phyloP scores from a whole-genome alignment of 2,888 invertebrate genomes.

The Cerastis rubricosa region DNA sequence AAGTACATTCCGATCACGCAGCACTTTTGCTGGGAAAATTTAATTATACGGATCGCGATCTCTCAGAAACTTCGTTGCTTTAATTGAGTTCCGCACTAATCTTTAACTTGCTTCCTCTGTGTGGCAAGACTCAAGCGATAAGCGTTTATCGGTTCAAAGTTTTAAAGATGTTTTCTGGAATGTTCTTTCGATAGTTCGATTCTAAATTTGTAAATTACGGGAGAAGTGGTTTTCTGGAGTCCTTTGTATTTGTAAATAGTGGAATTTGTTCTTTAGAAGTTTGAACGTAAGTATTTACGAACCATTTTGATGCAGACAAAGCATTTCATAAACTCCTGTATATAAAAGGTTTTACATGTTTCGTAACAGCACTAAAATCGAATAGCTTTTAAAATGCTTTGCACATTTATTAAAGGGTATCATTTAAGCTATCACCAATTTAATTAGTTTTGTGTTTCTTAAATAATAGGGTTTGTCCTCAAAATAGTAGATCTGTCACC shows the following conservation, averaged over 20 bases:
- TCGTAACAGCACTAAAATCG: background rate
- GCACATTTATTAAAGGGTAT: background rate
- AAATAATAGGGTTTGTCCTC: no score
- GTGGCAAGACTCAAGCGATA: constrained; percentile 64
- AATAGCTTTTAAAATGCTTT: background rate
- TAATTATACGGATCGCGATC: constrained; percentile 87
- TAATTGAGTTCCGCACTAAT: constrained; percentile 88
- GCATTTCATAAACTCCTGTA: background rate
- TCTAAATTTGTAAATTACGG: constrained; percentile 37
- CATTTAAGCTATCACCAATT: no score
- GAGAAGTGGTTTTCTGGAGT: constrained; percentile 5
- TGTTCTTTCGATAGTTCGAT: constrained; percentile 47
- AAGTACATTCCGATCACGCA: constrained; percentile 81
- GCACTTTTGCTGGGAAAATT: constrained; percentile 84
- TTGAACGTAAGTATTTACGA: background rate
- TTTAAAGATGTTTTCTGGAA: constrained; percentile 36
- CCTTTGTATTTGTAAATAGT: constrained; percentile 3
- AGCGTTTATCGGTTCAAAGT: constrained; percentile 47
- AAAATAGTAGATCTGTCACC: no score
- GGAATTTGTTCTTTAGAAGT: background rate
- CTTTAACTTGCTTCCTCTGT: constrained; percentile 79
- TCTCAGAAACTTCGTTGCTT: constrained; percentile 80
- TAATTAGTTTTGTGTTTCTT: no score
- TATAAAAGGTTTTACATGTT: background rate
- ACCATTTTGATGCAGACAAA: background rate